Evolutionary conservation across 2,888 invertebrate genomes (phyloP).

Genomic region (Apocheima hispidaria): DNA sequence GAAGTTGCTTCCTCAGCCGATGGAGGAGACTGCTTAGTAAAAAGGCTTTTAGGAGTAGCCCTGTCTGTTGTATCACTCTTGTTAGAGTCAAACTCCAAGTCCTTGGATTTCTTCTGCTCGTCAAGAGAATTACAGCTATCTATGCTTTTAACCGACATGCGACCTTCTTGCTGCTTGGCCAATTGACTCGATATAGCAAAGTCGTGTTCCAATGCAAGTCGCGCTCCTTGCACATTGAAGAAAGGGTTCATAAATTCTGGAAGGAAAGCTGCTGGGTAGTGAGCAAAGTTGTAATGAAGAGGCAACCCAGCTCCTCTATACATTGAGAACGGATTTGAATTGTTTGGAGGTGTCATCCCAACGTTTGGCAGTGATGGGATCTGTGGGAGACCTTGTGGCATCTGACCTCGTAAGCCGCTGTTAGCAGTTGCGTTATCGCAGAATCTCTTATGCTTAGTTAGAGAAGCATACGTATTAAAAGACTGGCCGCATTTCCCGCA

Average conservation of each 20-base stretch:
- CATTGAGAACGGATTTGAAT: constrained; percentile 89
- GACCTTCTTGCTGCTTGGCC: constrained; percentile 79
- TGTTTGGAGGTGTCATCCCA: constrained; percentile 75
- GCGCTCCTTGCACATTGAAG: constrained; percentile 86
- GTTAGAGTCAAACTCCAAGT: constrained; percentile 65
- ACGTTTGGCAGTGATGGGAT: constrained; percentile 76
- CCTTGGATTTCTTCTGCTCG: constrained; percentile 71
- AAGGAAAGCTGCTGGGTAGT: constrained; percentile 85
- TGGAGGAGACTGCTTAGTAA: constrained; percentile 88
- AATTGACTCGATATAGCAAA: constrained; percentile 83
- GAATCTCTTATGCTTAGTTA: constrained; percentile 98
- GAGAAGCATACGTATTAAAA: constrained; percentile 95
- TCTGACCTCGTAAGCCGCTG: constrained; percentile 77
- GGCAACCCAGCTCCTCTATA: constrained; percentile 89
- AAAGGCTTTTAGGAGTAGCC: constrained; percentile 82
- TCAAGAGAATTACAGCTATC: constrained; percentile 78
- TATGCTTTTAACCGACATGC: constrained; percentile 77
- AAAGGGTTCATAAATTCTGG: constrained; percentile 88
- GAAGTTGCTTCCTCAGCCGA: constrained; percentile 88
- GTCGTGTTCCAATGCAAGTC: constrained; percentile 82
- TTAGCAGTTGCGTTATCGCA: constrained; percentile 92
- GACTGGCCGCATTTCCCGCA: constrained; percentile 97
- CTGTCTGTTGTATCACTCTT: constrained; percentile 76
- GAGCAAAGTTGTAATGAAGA: constrained; percentile 88
- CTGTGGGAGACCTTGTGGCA: constrained; percentile 75